A percentile compares a stretch with the other conserved stretches of the same genome.
Conservation (phyloP, 2,797 vertebrate species). For the Anguilla pacifica region DNA sequence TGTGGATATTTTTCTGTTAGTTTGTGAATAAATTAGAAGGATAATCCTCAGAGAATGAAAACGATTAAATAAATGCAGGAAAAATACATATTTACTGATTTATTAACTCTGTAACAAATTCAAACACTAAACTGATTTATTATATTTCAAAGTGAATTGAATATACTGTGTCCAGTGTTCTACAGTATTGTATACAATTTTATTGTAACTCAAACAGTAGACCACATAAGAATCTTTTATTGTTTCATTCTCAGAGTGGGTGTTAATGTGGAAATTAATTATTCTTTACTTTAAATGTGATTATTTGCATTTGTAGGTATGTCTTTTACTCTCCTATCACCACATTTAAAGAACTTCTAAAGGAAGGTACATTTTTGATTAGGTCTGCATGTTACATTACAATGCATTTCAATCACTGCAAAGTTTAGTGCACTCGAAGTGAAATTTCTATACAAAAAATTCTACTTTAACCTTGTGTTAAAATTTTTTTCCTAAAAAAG, state of each 20-base stretch:
- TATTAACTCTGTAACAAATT: slow-evolving; percentile 19
- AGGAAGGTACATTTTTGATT: neutral
- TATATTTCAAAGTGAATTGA: slow-evolving; percentile 20
- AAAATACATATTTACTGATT: slow-evolving; percentile 16
- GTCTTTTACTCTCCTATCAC: slow-evolving; percentile 1
- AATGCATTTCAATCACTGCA: slow-evolving; percentile 8
- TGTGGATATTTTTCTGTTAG: neutral
- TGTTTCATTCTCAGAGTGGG: neutral
- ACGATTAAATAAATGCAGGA: slow-evolving; percentile 1
- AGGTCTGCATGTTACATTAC: slow-evolving; percentile 8
- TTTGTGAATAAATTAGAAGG: neutral
- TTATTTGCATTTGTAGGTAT: neutral
- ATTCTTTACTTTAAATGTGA: slow-evolving; percentile 7
- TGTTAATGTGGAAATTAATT: neutral
- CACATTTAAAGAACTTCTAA: neutral
- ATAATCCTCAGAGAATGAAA: neutral
- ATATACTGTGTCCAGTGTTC: neutral
- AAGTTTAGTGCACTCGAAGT: slow-evolving; percentile 13
- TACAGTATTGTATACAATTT: neutral
- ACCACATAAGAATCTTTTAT: neutral
- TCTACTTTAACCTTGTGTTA: neutral
- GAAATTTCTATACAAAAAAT: neutral
- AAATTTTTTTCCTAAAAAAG: neutral
- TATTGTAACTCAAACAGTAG: neutral
- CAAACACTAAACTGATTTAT: slow-evolving; percentile 10